Evolutionary conservation across 2,888 invertebrate species (phyloP).

Genomic region (Tromatobia lineatoria): DNA sequence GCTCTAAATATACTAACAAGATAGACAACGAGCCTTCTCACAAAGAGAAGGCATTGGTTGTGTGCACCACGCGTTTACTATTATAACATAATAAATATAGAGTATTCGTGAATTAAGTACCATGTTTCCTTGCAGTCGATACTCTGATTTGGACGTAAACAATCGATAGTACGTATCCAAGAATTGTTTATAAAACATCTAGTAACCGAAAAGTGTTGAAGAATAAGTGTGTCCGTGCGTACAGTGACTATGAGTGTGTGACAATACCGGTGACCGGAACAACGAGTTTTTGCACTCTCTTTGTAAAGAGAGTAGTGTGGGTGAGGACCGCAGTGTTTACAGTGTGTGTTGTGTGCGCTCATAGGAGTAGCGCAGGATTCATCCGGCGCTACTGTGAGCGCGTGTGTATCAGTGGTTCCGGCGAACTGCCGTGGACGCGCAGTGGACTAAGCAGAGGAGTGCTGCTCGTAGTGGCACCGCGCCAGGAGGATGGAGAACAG

Average conservation of each 20-base stretch:
- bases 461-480: slow-evolving; percentile 15
- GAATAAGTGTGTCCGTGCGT: slow-evolving; percentile 51
- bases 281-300: slow-evolving; percentile 53
- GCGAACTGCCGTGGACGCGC: slow-evolving; percentile 34
- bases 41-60: slow-evolving; percentile 10
- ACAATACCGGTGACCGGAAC: slow-evolving; percentile 72
- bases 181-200: slow-evolving; percentile 19
- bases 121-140: slow-evolving; percentile 41
- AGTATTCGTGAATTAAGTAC: slow-evolving; percentile 1
- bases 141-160: slow-evolving; percentile 41
- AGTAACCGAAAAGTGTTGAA: not conserved
- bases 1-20: not conserved
- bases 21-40: not conserved
- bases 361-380: slow-evolving; percentile 34
- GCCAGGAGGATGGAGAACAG: slow-evolving; percentile 55
- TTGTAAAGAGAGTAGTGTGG: slow-evolving; percentile 17
- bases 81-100: not conserved
- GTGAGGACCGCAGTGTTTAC: slow-evolving; percentile 20
- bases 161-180: slow-evolving; percentile 42
- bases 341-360: slow-evolving; percentile 40
- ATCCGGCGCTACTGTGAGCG: slow-evolving; percentile 15
- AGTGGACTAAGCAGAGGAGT: slow-evolving; percentile 29
- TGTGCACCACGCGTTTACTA: not conserved
- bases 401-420: slow-evolving; percentile 21
- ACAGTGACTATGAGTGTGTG: slow-evolving; percentile 82